Evolutionary conservation across 35 echinoderm and acorn worm genomes (phyloP).

Genomic region (Ophioderma brevispina): DNA sequence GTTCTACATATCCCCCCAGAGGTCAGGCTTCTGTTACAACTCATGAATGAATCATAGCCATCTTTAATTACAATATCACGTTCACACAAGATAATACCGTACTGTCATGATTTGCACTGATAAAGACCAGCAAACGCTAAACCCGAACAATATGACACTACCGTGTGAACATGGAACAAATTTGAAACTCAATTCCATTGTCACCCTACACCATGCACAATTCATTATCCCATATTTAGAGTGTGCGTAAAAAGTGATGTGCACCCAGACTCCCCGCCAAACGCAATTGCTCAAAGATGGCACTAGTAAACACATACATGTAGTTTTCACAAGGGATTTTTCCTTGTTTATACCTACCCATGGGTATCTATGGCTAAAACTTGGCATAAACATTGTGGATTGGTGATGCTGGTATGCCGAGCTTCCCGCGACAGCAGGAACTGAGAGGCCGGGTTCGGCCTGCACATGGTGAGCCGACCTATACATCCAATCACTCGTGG

Average conservation of each 20-base stretch:
- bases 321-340: no score
- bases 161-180: background rate
- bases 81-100: no score
- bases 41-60: no score
- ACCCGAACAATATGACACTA: background rate
- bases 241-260: background rate
- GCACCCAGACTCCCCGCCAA: no score
- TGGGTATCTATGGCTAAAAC: constrained; percentile 47
- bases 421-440: constrained; percentile 16
- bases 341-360: constrained; percentile 40
- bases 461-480: constrained; percentile 38
- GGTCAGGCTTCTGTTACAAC: no score
- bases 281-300: no score
- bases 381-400: constrained; percentile 39
- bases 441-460: constrained; percentile 25
- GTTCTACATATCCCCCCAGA: no score
- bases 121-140: no score
- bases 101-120: no score
- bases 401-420: constrained; percentile 46
- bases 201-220: background rate
- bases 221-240: background rate
- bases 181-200: background rate
- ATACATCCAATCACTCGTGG: constrained; percentile 31
- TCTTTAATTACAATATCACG: no score
- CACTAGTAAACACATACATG: no score